Evolutionary conservation across 2,113 vertebrate species (phyloP), one percentile per base, ranked within the genome.

Genomic region (Sinocyclocheilus anophthalmus): DNA sequence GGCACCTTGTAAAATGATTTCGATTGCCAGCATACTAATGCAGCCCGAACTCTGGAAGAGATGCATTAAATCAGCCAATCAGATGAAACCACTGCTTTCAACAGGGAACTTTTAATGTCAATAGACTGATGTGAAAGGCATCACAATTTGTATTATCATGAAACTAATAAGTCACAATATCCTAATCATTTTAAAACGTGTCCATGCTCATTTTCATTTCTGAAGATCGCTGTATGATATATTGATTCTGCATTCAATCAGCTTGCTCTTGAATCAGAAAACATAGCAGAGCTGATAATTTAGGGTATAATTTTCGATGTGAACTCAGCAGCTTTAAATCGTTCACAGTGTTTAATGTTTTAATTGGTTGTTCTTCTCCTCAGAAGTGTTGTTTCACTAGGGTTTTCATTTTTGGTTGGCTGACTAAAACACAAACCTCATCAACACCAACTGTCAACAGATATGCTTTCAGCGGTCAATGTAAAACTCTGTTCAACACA

Each of bases 391-490:
- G 42, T 45, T 75, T 75, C 57, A 39, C 2, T 39, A 24, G 37
- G 11, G 33, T 61, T 61, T 37, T 61, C 39, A 1, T 24, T 78
- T 79, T 42, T 80, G 33, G 20, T 61, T 42, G 30, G 33, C 30
- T 80, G 77, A 24, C 55, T 42, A n/a, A 79, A 61, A 61, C 75
- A 77, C n/a, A 79, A 79, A 59, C 18, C 55, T n/a, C 53, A 39
- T 79, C 77, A 61, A 61, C 33, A 59, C 14, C 18, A 37, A 26
- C 76, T 59, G 33, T n/a, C 30, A 59, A 14, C 20, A 39, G 11
- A 59, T 79, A 59, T 42, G n/a, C 55, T 61, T 39, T 6, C 11
- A 0, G 12, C 0, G 33, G 12, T 42, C 33, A 16, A 13, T 39
- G 55, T 42, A 61, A 79, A 61, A 79, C 55, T 39, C 16, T 37